Conservation (phyloP, 1,140 invertebrate species). For the Glossosoma conforme region DNA sequence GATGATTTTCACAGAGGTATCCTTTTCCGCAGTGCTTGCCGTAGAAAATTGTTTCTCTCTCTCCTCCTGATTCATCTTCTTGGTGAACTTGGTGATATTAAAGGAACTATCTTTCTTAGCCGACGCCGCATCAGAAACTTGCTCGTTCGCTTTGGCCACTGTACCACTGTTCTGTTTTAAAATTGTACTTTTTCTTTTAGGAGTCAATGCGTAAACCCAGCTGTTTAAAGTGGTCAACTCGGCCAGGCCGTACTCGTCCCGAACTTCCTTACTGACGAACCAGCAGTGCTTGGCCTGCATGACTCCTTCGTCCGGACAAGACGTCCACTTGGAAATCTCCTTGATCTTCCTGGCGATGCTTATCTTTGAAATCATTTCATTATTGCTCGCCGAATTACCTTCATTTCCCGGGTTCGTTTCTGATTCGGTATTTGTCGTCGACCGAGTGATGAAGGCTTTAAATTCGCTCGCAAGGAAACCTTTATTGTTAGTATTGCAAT, state of each 20-base stretch:
- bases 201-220: slow-evolving; percentile 49
- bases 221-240: slow-evolving; percentile 53
- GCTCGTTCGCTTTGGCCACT: slow-evolving; percentile 26
- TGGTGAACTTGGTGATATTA: slow-evolving; percentile 50
- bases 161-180: slow-evolving; percentile 27
- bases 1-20: background rate
- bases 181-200: slow-evolving; percentile 34
- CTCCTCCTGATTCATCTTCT: slow-evolving; percentile 47
- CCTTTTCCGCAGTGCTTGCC: background rate
- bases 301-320: slow-evolving; percentile 52
- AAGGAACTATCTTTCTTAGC: slow-evolving; percentile 40
- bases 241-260: slow-evolving; percentile 53
- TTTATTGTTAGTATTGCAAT: slow-evolving; percentile 60
- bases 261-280: slow-evolving; percentile 57
- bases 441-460: slow-evolving; percentile 50
- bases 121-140: slow-evolving; percentile 33
- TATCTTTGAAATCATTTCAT: slow-evolving; percentile 40
- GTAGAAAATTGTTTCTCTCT: slow-evolving; percentile 42
- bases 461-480: slow-evolving; percentile 62
- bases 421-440: slow-evolving; percentile 7
- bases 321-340: slow-evolving; percentile 56
- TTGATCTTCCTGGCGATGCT: slow-evolving; percentile 53
- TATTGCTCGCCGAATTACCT: slow-evolving; percentile 5
- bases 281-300: slow-evolving; percentile 59
- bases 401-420: slow-evolving; percentile 8